Evolutionary conservation across 1,140 invertebrate genomes (phyloP), one percentile per base, ranked within the genome.

Genomic region (Ectropis grisescens): DNA sequence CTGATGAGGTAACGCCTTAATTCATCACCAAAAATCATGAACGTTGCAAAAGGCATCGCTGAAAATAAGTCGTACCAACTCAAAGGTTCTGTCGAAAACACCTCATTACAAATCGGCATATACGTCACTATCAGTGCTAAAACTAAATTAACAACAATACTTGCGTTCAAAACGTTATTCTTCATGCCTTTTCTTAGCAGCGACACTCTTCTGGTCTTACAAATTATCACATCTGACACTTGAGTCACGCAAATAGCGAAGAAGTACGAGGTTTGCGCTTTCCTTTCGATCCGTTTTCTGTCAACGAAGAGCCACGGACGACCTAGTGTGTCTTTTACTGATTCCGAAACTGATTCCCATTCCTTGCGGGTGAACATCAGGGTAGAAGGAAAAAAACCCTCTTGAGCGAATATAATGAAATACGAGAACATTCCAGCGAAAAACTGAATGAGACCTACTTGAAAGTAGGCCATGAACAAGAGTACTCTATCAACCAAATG

Each of bases 381-480:
- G 40, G 76, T 71, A 0, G 61, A 60, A 0, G 92, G 91, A 54
- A 87, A 84, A 70, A 95, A 96, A 4, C 93, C 94, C 61, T 91
- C 89, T 55, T 94, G 88, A n/a, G 91, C 90, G 87, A 95, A 91
- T 13, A 95, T 90, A 1, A 92, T 85, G 58, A 95, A 93, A 68
- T 95, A 96, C 1, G 90, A 86, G 65, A 93, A 95, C 81, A 97
- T 94, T 12, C 93, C 94, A 29, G 91, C 91, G 12, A 88, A 89
- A 5, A 93, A 91, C 80, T 97, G 93, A 41, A 97, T 93, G 61
- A 96, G 86, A 24, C 93, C 93, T 32, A 95, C 91, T 76, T 94
- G 92, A 42, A 92, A 92, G 65, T 95, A 95, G 0, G 92, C 88
- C 84, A 92, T 87, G 36, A 84, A 88, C 33, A 91, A 85, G 11